Conservation (phyloP, 1,140 invertebrate species). For the Macrobrachium nipponense region DNA sequence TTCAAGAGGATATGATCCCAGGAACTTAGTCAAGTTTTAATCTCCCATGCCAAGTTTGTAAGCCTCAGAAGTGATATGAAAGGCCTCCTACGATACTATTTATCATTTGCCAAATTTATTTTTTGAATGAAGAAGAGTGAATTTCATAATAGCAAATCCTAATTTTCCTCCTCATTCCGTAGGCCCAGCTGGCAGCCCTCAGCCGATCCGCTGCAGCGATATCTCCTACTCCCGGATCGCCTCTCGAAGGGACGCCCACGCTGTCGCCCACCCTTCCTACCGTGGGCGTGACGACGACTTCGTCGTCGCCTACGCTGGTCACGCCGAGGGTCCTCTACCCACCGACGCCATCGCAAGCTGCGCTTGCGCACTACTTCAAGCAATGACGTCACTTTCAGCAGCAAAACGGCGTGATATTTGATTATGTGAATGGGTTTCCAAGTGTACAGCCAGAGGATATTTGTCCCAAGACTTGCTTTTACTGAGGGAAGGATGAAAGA, state of each 20-base stretch:
- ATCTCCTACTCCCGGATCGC: not conserved
- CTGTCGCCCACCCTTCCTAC: conserved; percentile 17
- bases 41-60: too few species aligned
- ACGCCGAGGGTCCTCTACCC: conserved; percentile 51
- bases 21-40: too few species aligned
- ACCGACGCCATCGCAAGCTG: conserved; percentile 41
- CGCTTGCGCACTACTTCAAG: conserved; percentile 52
- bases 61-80: not conserved
- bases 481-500: too few species aligned
- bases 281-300: conserved; percentile 15
- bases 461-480: too few species aligned
- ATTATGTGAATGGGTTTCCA: too few species aligned
- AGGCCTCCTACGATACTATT: too few species aligned
- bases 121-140: too few species aligned
- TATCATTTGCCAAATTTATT: too few species aligned
- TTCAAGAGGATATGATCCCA: too few species aligned
- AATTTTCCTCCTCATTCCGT: not conserved
- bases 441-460: too few species aligned
- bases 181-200: conserved; percentile 46
- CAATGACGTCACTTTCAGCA: conserved; percentile 13
- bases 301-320: conserved; percentile 48
- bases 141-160: too few species aligned
- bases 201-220: conserved; percentile 39
- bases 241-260: conserved; percentile 29
- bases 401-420: not conserved